Evolutionary conservation across 2,797 vertebrate genomes (phyloP).

Genomic region (Acanthurus leucopareius): DNA sequence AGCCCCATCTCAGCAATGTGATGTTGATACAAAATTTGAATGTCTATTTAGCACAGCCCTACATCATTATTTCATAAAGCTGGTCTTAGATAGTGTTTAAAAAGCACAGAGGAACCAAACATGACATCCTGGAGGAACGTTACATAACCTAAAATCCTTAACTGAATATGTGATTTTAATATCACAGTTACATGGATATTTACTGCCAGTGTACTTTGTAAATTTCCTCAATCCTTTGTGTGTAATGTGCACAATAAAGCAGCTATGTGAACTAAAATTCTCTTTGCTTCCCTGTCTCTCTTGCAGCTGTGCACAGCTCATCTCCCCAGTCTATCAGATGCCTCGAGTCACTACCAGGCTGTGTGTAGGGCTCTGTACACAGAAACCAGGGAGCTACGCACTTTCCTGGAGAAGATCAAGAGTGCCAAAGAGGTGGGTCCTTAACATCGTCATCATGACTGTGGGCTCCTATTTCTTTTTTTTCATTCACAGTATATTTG

Average conservation of each 20-base stretch:
- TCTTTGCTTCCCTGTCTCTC: constrained; percentile 15
- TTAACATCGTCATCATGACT: not conserved
- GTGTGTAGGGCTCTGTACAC: constrained; percentile 96
- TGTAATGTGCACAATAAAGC: not conserved
- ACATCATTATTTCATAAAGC: no score
- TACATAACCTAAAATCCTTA: no score
- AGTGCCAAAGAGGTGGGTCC: constrained; percentile 94
- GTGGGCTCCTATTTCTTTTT: not conserved
- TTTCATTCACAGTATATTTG: not conserved
- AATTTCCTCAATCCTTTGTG: no score
- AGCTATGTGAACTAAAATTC: constrained; percentile 7
- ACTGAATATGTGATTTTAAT: no score
- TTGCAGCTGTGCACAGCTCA: constrained; percentile 92
- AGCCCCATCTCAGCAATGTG: no score
- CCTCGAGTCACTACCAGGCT: constrained; percentile 94
- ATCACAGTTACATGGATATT: no score
- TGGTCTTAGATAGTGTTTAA: no score
- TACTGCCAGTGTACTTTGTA: no score
- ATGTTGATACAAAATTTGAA: no score
- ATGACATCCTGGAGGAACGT: no score
- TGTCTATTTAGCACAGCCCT: no score
- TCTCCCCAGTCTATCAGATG: constrained; percentile 90
- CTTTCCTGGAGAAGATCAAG: constrained; percentile 96
- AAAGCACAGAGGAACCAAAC: no score
- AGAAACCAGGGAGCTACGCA: constrained; percentile 94